Percentiles rank a stretch among this genome's conserved stretches.
Conservation (phyloP, 2,113 vertebrate species). For the Dromaius novaehollandiae region DNA sequence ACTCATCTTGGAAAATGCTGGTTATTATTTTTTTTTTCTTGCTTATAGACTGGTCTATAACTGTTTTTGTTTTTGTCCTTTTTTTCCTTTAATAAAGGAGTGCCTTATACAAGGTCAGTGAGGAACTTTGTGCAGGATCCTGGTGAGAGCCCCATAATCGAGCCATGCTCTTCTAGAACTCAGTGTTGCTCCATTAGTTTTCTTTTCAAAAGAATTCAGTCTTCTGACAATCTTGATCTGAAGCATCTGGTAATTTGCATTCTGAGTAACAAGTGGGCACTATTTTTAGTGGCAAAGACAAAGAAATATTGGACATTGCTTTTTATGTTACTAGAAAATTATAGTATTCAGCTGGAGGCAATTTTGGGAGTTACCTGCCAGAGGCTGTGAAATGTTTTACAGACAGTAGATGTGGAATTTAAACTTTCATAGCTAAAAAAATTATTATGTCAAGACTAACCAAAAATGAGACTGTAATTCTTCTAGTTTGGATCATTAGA, state of each 20-base stretch:
- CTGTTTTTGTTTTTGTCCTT: background rate
- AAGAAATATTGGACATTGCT: background rate
- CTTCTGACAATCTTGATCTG: background rate
- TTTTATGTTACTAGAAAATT: background rate
- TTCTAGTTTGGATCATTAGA: background rate
- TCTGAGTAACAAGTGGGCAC: background rate
- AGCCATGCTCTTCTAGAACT: background rate
- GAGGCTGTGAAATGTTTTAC: slow-evolving; percentile 12
- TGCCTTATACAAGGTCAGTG: background rate
- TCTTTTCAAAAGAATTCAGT: background rate
- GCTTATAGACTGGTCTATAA: background rate
- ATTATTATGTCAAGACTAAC: background rate
- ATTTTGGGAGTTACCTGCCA: background rate
- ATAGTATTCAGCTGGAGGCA: background rate
- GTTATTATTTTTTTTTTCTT: background rate
- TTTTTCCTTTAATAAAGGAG: background rate
- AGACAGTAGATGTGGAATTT: background rate
- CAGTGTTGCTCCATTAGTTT: background rate
- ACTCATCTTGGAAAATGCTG: background rate
- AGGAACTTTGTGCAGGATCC: background rate
- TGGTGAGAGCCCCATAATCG: background rate
- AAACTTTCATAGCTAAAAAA: background rate
- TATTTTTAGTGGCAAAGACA: background rate
- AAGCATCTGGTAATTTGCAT: background rate
- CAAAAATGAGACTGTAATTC: background rate